A percentile compares a stretch with the other conserved stretches of the same genome.
Evolutionary conservation across 2,888 invertebrate genomes (phyloP).

Genomic region (Nowickia ferox): DNA sequence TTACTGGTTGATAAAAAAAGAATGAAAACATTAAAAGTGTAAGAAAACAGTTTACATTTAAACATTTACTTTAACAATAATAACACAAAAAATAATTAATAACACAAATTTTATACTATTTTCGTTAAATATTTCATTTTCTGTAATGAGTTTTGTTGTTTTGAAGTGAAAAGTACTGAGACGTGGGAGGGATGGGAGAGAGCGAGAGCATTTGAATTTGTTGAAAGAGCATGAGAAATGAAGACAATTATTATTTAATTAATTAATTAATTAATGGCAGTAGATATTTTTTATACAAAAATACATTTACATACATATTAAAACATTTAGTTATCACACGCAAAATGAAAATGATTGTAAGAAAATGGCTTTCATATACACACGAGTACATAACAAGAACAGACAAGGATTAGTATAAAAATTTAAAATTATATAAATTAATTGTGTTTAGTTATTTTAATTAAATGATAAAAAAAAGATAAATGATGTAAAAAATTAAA

Average conservation of each 20-base stretch:
- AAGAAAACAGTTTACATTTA: slow-evolving; percentile 52
- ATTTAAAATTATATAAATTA: slow-evolving; percentile 7
- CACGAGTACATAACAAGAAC: background rate
- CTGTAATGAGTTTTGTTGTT: slow-evolving; percentile 68
- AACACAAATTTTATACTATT: slow-evolving; percentile 27
- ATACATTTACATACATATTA: slow-evolving; percentile 52
- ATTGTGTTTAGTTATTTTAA: slow-evolving; percentile 30
- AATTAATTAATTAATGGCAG: slow-evolving; percentile 75
- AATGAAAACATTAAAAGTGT: slow-evolving; percentile 30
- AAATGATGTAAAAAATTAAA: slow-evolving; percentile 32
- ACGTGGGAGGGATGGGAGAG: background rate
- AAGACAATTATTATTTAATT: slow-evolving; percentile 29
- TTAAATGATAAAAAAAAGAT: slow-evolving; percentile 23
- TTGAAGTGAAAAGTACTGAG: slow-evolving; percentile 43
- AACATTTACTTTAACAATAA: slow-evolving; percentile 38
- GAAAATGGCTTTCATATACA: slow-evolving; percentile 25
- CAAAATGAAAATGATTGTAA: slow-evolving; percentile 10
- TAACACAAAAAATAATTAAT: background rate
- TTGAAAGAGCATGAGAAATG: slow-evolving; percentile 32
- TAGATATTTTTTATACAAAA: slow-evolving; percentile 65
- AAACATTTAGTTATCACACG: slow-evolving; percentile 44
- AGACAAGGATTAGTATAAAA: slow-evolving; percentile 5
- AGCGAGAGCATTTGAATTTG: background rate
- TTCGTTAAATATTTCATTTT: slow-evolving; percentile 82
- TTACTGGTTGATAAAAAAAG: slow-evolving; percentile 9